Evolutionary conservation across 2,888 invertebrate species (phyloP).

Genomic region (Teinopalpus imperialis): DNA sequence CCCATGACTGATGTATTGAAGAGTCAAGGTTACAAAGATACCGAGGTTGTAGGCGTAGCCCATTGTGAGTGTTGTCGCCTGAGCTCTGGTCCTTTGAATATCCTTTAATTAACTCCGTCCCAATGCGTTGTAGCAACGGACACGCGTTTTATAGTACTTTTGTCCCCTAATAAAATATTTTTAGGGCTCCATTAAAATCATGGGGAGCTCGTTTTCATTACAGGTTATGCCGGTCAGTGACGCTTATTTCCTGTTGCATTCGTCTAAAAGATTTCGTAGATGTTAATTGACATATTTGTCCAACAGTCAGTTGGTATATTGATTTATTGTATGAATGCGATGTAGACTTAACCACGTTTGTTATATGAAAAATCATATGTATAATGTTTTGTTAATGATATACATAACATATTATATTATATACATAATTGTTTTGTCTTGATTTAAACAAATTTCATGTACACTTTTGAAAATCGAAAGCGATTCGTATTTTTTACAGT

Average conservation of each 20-base stretch:
- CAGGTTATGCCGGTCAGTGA: conserved; percentile 23
- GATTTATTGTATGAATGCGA: too few relatives aligned
- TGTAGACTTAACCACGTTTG: too few relatives aligned
- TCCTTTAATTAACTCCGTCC: conserved; percentile 39
- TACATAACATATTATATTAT: too few relatives aligned
- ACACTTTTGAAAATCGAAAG: too few relatives aligned
- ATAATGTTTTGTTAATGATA: too few relatives aligned
- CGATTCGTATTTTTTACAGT: too few relatives aligned
- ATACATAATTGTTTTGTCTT: too few relatives aligned
- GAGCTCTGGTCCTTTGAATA: conserved; percentile 34
- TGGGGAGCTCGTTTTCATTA: conserved; percentile 13
- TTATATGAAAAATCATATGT: too few relatives aligned
- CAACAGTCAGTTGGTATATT: not conserved
- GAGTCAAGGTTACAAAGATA: conserved; percentile 37
- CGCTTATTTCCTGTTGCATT: conserved; percentile 18
- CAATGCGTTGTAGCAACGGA: conserved; percentile 20
- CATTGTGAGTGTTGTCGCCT: conserved; percentile 34
- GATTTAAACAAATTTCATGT: too few relatives aligned
- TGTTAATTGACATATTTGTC: conserved; percentile 15
- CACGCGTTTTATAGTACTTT: conserved; percentile 12
- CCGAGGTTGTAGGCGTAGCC: conserved; percentile 18
- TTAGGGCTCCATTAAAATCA: conserved; percentile 20
- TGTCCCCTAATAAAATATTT: conserved; percentile 20
- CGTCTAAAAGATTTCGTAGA: conserved; percentile 6
- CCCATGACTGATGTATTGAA: conserved; percentile 19